Base-by-base conservation (phyloP, 2,888 invertebrate genomes). In the Eupithecia subfuscata region DNA sequence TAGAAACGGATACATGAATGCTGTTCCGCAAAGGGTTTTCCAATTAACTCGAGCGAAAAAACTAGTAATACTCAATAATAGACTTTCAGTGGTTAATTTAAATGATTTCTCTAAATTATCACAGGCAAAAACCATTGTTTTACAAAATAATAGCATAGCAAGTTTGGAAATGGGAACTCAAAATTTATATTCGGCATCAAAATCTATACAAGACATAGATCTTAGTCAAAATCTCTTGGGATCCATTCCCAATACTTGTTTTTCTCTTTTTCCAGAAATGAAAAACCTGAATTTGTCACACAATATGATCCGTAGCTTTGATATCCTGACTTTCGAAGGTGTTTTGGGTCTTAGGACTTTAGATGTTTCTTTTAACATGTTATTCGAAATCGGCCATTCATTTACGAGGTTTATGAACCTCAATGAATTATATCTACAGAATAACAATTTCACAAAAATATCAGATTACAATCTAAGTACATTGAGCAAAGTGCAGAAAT, bases 271-370 rank as follows among this genome's bases (percentile, higher is more conserved):
- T 70, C 40, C 70, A 18, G 71, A 74, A n/a, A 43, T 78, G 40
- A 30, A 76, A 72, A 43, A 72, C 52, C 72, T 78, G 18, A 74
- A 78, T 74, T 74, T 78, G 71, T 78, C 78, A 2, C 71, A 76
- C 25, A 78, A 78, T 72, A n/a, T 45, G 25, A 78, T 78, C 43
- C 30, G n/a, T 16, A 72, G 52, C 34, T 74, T 78, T 63, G 74
- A 76, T 70, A 78, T 78, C 43, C 72, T 78, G 14, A 78, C 78
- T 37, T 78, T 78, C 70, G 78, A 78, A 74, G 78, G 78, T 4
- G 69, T 78, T 14, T 67, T 70, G 63, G 48, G 72, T 43, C 69
- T 78, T n/a, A 70, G 8, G 30, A 76, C 37, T 0, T 56, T 78
- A 37, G 78, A 78, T 67, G 69, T 76, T 72, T 75, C 78, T 22